Evolutionary conservation across 2,113 vertebrate species (phyloP).

Genomic region (Phyllostomus hastatus): DNA sequence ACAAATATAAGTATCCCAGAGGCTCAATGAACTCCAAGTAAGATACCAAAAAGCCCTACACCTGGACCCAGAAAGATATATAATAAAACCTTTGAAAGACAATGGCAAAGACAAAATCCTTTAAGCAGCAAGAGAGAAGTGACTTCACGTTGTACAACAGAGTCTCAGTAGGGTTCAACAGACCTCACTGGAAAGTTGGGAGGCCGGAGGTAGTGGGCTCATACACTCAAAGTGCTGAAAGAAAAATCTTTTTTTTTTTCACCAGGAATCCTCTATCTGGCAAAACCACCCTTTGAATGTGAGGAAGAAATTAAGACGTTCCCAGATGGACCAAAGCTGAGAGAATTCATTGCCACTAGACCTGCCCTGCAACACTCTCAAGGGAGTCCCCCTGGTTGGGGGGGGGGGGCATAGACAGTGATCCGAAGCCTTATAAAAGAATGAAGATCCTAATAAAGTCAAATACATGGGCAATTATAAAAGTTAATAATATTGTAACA

Average conservation of each 20-base stretch:
- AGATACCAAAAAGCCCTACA: neutral
- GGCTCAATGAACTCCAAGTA: neutral
- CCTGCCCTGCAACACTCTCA: neutral
- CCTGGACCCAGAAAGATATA: neutral
- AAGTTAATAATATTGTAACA: neutral
- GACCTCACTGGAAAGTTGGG: neutral
- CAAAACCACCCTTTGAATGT: neutral
- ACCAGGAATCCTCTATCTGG: neutral
- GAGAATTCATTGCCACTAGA: neutral
- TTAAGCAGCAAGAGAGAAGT: neutral
- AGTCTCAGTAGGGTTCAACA: neutral
- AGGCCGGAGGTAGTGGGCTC: neutral
- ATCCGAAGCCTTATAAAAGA: neutral
- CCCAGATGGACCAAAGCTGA: neutral
- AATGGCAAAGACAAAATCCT: neutral
- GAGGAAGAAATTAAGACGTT: neutral
- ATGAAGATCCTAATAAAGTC: neutral
- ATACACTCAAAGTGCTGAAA: neutral
- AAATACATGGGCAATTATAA: neutral
- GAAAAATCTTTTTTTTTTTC: neutral
- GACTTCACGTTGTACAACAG: neutral
- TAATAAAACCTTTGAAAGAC: neutral
- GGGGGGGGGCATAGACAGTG: neutral
- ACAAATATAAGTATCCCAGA: neutral
- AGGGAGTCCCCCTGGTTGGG: neutral